Conservation (phyloP, 2,797 vertebrate species). For the Syngnathus acus region DNA sequence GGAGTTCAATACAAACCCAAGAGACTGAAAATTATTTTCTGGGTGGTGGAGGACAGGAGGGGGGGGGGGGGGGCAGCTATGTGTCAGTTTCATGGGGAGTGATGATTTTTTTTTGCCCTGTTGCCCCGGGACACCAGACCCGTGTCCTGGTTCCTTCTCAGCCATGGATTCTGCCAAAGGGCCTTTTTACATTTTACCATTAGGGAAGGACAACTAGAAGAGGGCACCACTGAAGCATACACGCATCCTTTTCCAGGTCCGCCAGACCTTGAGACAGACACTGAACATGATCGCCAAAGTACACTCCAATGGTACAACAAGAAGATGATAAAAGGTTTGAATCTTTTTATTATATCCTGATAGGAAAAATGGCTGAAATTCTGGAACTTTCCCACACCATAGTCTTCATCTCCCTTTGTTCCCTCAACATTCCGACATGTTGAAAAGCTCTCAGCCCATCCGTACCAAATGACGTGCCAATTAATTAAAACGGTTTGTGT, state of each 20-base stretch:
- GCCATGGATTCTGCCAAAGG: not conserved
- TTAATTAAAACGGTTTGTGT: conserved; percentile 59
- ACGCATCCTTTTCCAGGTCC: conserved; percentile 23
- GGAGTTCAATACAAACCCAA: conserved; percentile 5
- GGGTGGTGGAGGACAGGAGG: no score
- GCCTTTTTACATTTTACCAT: not conserved
- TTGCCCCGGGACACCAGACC: conserved; percentile 46
- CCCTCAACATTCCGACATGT: conserved; percentile 25
- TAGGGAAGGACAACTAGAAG: conserved; percentile 15
- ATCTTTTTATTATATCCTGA: not conserved
- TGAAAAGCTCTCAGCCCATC: conserved; percentile 29
- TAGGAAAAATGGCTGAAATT: not conserved
- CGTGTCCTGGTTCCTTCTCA: conserved; percentile 5
- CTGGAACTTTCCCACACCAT: conserved; percentile 42
- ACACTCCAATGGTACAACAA: not conserved
- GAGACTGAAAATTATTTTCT: conserved; percentile 6
- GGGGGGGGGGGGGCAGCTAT: conserved; percentile 16
- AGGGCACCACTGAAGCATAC: conserved; percentile 25
- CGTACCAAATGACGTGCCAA: conserved; percentile 43
- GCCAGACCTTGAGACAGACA: conserved; percentile 17
- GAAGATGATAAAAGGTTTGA: not conserved
- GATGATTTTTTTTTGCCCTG: conserved; percentile 45
- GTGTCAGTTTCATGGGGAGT: conserved; percentile 30
- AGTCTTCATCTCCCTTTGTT: conserved; percentile 32
- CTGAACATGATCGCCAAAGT: not conserved